These are phyloP conservation scores for Prinia subflava DNA, from an alignment of 2,113 vertebrate species.

Conservation along the genomic window DNA sequence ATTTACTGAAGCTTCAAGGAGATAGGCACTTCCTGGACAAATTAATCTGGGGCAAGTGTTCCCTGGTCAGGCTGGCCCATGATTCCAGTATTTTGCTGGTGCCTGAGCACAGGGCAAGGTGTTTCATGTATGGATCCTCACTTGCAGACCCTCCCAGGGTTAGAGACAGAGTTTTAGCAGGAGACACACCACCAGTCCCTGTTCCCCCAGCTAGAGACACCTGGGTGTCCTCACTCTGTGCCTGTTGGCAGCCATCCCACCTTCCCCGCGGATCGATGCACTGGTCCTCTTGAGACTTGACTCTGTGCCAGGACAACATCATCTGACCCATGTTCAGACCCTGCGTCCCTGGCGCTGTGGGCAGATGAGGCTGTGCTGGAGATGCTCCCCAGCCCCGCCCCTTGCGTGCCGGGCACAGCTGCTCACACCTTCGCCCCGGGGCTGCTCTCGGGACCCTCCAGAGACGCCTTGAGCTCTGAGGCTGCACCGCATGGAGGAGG, in stretches of 20 bases:
- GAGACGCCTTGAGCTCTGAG: not conserved
- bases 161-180: not conserved
- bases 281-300: not conserved
- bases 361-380: not conserved
- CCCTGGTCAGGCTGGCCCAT: not conserved
- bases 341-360: not conserved
- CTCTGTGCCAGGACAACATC: not conserved
- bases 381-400: not conserved
- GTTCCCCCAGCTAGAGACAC: not conserved
- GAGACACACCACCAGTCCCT: not conserved
- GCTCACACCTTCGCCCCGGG: not conserved
- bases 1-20: not conserved
- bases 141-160: no score
- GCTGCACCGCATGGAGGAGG: not conserved
- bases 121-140: rapidly evolving
- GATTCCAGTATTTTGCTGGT: not conserved
- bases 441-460: not conserved
- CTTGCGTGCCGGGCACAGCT: not conserved
- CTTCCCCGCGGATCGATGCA: rapidly evolving
- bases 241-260: not conserved
- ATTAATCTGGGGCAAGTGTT: not conserved
- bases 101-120: not conserved
- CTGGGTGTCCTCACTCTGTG: not conserved
- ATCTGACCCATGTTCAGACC: not conserved
- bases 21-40: not conserved